Percentiles rank a stretch among this genome's conserved stretches.
These are phyloP conservation scores for Grammatotria lemairii DNA, from an alignment of 2,113 vertebrate species.

Conservation along the genomic window DNA sequence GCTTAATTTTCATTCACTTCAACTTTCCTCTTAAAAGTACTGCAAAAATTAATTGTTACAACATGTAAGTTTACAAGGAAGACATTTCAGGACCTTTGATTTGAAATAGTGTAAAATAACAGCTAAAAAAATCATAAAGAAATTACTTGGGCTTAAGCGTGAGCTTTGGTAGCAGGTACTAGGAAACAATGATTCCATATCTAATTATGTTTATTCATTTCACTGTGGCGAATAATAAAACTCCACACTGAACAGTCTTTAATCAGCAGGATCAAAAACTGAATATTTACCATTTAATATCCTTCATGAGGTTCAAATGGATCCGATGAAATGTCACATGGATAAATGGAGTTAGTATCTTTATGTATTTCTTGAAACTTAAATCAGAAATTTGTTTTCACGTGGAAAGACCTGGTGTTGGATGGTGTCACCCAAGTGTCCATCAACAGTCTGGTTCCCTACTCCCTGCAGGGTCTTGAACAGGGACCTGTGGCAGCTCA, in stretches of 20 bases:
- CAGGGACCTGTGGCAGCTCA: not conserved
- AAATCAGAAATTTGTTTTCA: not conserved
- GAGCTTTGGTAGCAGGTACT: not conserved
- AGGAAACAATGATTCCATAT: not conserved
- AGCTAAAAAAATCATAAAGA: too few relatives aligned
- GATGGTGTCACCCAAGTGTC: not conserved
- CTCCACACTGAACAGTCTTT: not conserved
- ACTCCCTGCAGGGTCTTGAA: not conserved
- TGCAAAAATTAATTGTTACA: not conserved
- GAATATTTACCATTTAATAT: not conserved
- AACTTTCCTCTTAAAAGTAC: not conserved
- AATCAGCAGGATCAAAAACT: not conserved
- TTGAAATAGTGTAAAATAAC: not conserved
- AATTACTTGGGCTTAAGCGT: not conserved
- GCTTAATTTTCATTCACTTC: not conserved
- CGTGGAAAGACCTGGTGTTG: not conserved
- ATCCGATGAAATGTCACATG: not conserved
- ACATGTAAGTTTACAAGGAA: not conserved
- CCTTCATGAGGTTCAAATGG: not conserved
- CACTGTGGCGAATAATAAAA: not conserved
- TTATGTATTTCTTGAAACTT: not conserved
- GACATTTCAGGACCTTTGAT: not conserved
- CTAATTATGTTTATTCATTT: not conserved
- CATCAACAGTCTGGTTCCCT: not conserved
- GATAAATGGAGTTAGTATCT: not conserved